Evolutionary conservation across 2,113 vertebrate species (phyloP).

Genomic region (Myotis davidii): DNA sequence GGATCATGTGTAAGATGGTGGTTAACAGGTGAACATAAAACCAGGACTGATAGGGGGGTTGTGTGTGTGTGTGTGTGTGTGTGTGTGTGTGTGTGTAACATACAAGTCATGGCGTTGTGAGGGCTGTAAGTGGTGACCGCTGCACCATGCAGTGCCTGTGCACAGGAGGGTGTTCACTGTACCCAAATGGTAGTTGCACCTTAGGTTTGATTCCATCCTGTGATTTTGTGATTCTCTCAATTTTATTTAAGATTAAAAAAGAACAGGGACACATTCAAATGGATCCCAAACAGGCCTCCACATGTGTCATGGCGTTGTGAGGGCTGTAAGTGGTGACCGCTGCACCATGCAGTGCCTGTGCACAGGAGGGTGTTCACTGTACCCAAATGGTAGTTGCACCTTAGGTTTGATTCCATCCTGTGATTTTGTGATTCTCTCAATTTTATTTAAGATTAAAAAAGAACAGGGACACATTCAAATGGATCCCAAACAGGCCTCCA

Average conservation of each 20-base stretch:
- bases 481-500: neutral
- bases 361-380: neutral
- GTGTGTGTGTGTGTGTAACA: neutral
- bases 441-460: neutral
- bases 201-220: neutral
- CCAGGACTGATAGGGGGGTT: too few species aligned
- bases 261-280: neutral
- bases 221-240: neutral
- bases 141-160: too few species aligned
- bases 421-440: neutral
- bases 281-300: neutral
- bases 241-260: neutral
- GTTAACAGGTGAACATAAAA: too few species aligned
- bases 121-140: neutral
- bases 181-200: neutral
- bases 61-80: too few species aligned
- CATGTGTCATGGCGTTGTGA: neutral
- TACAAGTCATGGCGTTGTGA: neutral
- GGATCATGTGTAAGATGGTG: too few species aligned
- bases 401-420: neutral
- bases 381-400: neutral
- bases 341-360: too few species aligned
- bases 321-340: neutral
- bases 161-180: neutral
- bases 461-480: neutral